Percentiles rank a stretch among this genome's conserved stretches.
Conservation (phyloP, 2,113 vertebrate genomes). For the Zonotrichia leucophrys region DNA sequence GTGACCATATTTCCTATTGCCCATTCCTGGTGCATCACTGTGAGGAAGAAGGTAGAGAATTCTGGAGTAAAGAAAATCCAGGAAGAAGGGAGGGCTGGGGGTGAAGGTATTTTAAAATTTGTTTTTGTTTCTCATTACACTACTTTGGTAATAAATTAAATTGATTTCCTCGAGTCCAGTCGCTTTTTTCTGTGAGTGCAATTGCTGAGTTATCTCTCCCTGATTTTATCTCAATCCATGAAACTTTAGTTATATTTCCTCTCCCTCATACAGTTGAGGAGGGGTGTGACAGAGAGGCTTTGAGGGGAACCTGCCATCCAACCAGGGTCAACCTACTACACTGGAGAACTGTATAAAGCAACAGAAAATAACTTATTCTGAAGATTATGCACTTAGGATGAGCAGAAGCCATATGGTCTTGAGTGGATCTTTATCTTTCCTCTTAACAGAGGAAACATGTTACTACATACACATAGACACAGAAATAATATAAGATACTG, state of each 20-base stretch:
- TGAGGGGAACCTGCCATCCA: not conserved
- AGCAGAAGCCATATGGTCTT: not conserved
- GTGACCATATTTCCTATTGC: not conserved
- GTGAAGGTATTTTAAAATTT: not conserved
- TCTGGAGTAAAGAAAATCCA: not conserved
- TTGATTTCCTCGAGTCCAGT: accelerated
- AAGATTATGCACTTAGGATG: not conserved
- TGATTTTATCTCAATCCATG: not conserved
- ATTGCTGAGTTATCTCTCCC: not conserved
- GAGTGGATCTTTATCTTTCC: not conserved
- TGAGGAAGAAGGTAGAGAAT: accelerated
- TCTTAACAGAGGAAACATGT: not conserved
- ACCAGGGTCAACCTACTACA: not conserved
- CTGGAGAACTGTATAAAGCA: not conserved
- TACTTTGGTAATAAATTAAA: not conserved
- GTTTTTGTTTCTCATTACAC: not conserved
- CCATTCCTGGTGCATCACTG: accelerated
- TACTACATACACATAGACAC: not conserved
- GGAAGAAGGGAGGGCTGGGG: not conserved
- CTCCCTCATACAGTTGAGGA: accelerated
- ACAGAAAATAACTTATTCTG: not conserved
- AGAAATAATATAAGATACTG: not conserved
- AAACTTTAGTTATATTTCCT: not conserved
- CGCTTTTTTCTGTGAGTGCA: not conserved
- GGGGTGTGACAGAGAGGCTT: not conserved